These are phyloP conservation scores for Brenthis ino DNA, from an alignment of 2,888 invertebrate species.

Conservation along the genomic window DNA sequence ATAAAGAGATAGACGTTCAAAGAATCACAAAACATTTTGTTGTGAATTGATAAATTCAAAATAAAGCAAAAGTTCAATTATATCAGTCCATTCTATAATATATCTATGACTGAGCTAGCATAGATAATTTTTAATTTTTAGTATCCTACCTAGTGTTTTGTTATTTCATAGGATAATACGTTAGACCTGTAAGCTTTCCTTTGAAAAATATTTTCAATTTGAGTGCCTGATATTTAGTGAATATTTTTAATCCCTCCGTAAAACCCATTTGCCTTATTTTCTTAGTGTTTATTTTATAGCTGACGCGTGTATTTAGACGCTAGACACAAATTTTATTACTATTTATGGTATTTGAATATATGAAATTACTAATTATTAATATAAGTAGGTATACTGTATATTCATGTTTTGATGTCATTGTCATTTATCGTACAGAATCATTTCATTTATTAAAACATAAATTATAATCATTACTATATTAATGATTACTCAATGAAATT, in stretches of 20 bases:
- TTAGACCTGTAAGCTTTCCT: slow-evolving; percentile 49
- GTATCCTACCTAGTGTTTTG: slow-evolving; percentile 16
- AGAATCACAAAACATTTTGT: background rate
- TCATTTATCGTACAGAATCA: slow-evolving; percentile 9
- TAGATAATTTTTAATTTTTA: background rate
- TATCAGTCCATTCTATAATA: slow-evolving; percentile 6
- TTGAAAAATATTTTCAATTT: slow-evolving; percentile 65
- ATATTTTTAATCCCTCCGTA: slow-evolving; percentile 76
- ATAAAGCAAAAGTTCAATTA: background rate
- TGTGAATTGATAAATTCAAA: background rate
- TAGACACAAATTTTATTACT: slow-evolving; percentile 56
- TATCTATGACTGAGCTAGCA: background rate
- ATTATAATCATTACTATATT: background rate
- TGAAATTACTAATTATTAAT: slow-evolving; percentile 35
- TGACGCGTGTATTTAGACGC: slow-evolving; percentile 55
- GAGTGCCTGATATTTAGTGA: slow-evolving; percentile 71
- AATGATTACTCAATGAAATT: background rate
- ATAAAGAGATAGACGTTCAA: background rate
- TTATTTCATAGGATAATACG: slow-evolving; percentile 30
- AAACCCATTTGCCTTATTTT: slow-evolving; percentile 79
- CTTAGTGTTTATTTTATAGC: slow-evolving; percentile 62
- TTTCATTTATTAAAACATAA: slow-evolving; percentile 17
- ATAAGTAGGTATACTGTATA: slow-evolving; percentile 30
- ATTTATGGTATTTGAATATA: slow-evolving; percentile 36
- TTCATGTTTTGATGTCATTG: slow-evolving; percentile 35